Percentiles rank a stretch among this genome's conserved stretches.
phyloP scores from a whole-genome alignment of 2,113 vertebrate species.

The Eulemur macaco region DNA sequence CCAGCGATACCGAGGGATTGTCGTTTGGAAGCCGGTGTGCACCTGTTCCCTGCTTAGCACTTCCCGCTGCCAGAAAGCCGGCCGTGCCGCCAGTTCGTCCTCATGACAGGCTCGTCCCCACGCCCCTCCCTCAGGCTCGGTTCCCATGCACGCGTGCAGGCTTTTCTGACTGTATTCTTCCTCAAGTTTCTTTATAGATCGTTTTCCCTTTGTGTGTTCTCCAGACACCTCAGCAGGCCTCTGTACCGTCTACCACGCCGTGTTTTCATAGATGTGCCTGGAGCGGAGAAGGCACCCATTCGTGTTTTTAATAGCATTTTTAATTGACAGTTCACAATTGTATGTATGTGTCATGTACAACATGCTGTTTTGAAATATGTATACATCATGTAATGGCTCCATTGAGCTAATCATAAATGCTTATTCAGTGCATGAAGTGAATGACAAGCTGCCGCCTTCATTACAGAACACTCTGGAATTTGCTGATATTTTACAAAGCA shows the following conservation, averaged over 20 bases:
- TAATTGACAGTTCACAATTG: background rate
- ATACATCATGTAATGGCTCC: background rate
- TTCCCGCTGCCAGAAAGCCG: background rate
- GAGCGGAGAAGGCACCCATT: background rate
- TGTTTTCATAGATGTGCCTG: background rate
- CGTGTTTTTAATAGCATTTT: background rate
- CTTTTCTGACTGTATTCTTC: background rate
- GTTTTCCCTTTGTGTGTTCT: background rate
- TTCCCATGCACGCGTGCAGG: background rate
- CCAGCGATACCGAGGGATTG: background rate
- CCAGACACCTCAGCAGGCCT: background rate
- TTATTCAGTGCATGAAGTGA: background rate
- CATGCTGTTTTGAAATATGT: background rate
- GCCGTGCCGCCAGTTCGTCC: accelerated
- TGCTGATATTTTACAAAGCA: background rate
- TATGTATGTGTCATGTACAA: background rate
- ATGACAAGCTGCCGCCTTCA: background rate
- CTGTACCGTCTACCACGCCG: background rate
- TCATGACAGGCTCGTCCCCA: background rate
- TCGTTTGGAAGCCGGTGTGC: background rate
- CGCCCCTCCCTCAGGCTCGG: background rate
- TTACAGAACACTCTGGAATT: background rate
- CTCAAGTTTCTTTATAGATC: background rate
- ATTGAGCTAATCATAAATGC: background rate
- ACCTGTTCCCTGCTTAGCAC: background rate